Evolutionary conservation across 2,797 vertebrate species (phyloP).

Genomic region (Threskiornis aethiopicus): DNA sequence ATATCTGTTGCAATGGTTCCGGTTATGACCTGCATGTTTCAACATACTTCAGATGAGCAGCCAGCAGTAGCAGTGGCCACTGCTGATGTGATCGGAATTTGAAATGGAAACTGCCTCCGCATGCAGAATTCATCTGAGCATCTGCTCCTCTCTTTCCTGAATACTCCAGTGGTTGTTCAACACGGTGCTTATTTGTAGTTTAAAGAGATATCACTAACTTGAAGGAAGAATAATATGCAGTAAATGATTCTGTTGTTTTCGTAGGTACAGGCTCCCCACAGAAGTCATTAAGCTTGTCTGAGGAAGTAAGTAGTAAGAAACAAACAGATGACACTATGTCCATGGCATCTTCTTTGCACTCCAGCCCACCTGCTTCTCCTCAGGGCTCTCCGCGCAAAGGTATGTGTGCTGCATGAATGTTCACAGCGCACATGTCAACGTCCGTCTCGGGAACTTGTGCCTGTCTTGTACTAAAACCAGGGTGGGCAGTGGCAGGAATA

Average conservation of each 20-base stretch:
- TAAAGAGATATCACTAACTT: background rate
- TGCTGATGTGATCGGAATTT: background rate
- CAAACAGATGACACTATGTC: slow-evolving; percentile 85
- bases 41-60: background rate
- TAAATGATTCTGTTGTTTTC: background rate
- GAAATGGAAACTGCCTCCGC: background rate
- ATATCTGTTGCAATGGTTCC: background rate
- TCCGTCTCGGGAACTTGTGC: fast-evolving
- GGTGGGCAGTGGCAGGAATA: background rate
- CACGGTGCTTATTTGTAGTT: background rate
- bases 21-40: background rate
- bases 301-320: slow-evolving; percentile 84
- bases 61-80: background rate
- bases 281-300: slow-evolving; percentile 78
- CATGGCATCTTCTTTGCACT: slow-evolving; percentile 86
- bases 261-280: slow-evolving; percentile 83
- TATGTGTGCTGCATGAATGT: background rate
- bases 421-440: fast-evolving
- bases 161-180: background rate
- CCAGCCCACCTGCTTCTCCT: slow-evolving; percentile 89
- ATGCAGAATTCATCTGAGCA: background rate
- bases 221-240: background rate
- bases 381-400: slow-evolving; percentile 91
- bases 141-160: background rate
- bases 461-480: background rate